Base-by-base conservation (phyloP, 2,113 vertebrate species). In the Chloropsis hardwickii region DNA sequence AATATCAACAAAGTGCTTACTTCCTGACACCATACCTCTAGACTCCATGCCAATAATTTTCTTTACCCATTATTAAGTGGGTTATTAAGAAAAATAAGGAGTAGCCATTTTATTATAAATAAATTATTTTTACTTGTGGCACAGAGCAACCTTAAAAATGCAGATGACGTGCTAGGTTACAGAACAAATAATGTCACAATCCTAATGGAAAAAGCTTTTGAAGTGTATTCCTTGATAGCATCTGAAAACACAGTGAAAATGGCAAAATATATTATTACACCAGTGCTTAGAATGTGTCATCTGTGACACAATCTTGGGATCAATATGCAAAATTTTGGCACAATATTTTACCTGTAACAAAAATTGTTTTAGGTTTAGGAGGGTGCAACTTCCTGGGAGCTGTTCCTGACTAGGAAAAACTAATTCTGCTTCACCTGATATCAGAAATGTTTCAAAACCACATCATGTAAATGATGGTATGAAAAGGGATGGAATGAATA, bases 311-410 rank as follows among this genome's bases (percentile, higher is more conserved):
- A 45, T 50, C 16, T n/a, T 64, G 44, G n/a, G 6, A 93, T 70
- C 28, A 81, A 69, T 33, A n/a, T 17, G 5, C 22, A 37, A 69
- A n/a, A n/a, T 84, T 90, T 86, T 65, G 48, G 25, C 7, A 10
- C 15, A 44, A 62, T 5, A 25, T 0, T 72, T 71, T 33, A 17
- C 3, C 29, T 11, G 56, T n/a, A 54, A 12, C 3, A 33, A 81
- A 90, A 66, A 67, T 61, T 65, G 70, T 39, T n/a, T 61, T 60
- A 2, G 0, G 1, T 54, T 84, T 73, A 60, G 19, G 44, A 69
- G 7, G 3, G 3, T 40, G 5, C 4, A 54, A 16, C 3, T 12
- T 65, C 13, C 9, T 44, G 13, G 2, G 6, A 66, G 4, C 3
- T 66, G 8, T 39, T 87, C 51, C 33, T 92, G 10, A 23, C 19